Evolutionary conservation across 2,888 invertebrate species (phyloP).

Genomic region (Icerya purchasi): DNA sequence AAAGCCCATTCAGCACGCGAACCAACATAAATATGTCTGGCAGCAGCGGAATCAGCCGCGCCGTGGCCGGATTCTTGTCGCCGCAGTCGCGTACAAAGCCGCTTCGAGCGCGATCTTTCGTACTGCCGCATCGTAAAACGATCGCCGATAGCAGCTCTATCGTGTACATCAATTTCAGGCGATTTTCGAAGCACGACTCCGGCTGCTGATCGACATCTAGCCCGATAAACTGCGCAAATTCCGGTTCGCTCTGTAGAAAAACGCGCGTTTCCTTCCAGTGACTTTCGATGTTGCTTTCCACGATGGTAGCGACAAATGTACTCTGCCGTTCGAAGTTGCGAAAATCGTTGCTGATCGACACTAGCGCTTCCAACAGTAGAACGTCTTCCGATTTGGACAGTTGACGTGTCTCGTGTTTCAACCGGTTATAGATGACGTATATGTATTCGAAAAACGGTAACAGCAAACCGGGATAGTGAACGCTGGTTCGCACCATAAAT

Average conservation of each 20-base stretch:
- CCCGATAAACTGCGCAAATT: constrained; percentile 12
- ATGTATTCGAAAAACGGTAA: constrained; percentile 57
- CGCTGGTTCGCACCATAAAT: constrained; percentile 69
- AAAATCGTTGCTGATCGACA: constrained; percentile 73
- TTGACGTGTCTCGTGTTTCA: constrained; percentile 3
- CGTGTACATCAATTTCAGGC: constrained; percentile 14
- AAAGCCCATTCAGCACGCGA: constrained; percentile 58
- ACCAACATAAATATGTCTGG: constrained; percentile 59
- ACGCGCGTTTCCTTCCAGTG: constrained; percentile 10
- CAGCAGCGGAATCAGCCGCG: constrained; percentile 57
- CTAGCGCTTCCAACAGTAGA: constrained; percentile 38
- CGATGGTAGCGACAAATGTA: constrained; percentile 42
- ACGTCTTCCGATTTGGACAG: constrained; percentile 7
- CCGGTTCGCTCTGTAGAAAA: constrained; percentile 3
- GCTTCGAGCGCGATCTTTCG: constrained; percentile 3
- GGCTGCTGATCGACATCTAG: constrained; percentile 3
- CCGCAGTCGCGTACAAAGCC: constrained; percentile 8
- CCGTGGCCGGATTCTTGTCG: constrained; percentile 52
- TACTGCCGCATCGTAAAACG: constrained; percentile 11
- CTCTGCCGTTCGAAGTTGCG: constrained; percentile 59
- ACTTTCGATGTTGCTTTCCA: constrained; percentile 10
- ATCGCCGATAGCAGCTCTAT: constrained; percentile 11
- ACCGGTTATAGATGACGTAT: background rate
- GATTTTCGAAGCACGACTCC: constrained; percentile 10
- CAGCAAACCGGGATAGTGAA: constrained; percentile 63